Evolutionary conservation across 2,888 invertebrate genomes (phyloP), one percentile per base, ranked within the genome.

Genomic region (Uloborus plumipes): DNA sequence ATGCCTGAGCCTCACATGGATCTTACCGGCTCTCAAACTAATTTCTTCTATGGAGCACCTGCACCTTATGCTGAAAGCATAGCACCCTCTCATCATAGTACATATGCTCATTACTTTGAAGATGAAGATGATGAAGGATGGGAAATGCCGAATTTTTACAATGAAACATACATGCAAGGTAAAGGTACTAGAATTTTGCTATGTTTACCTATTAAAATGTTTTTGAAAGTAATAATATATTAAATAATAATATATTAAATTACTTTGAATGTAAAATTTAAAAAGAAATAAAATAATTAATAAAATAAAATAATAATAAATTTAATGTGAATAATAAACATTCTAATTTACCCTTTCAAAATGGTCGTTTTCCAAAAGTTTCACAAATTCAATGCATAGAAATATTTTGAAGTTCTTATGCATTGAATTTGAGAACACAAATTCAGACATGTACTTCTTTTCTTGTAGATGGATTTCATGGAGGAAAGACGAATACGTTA

Each of bases 111-210:
- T 89, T 97, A 97, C 89, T 97, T 97, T 87, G 97, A 97, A 88
- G 97, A 97, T 89, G 97, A 97, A 89, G 86, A 86, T 22, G 86
- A 86, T 64, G 97, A 97, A 87, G 97, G 96, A 65, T 97, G 97
- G 97, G 97, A 97, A 88, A 97, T 97, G 97, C 97, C 97, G 0
- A 97, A 97, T 89, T 97, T 97, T 90, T 97, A 97, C 90, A 96
- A 96, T 89, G 97, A 97, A 90, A 96, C 96, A 2, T 97, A 97
- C 88, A 96, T 97, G 96, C 97, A 97, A 85, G 87, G 87, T 84
- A 74, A 26, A 26, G 26, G 26, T 26, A 26, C 26, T 26, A 26
- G 4, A 2, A 26, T 26, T 26, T 26, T 26, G 26, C 4, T 26
- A 26, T 4, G 4, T 26, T 26, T 26, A 26, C 4, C 4, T 26